Evolutionary conservation across 2,888 invertebrate genomes (phyloP), one percentile per base, ranked within the genome.

Genomic region (Brachypalpus laphriformis): DNA sequence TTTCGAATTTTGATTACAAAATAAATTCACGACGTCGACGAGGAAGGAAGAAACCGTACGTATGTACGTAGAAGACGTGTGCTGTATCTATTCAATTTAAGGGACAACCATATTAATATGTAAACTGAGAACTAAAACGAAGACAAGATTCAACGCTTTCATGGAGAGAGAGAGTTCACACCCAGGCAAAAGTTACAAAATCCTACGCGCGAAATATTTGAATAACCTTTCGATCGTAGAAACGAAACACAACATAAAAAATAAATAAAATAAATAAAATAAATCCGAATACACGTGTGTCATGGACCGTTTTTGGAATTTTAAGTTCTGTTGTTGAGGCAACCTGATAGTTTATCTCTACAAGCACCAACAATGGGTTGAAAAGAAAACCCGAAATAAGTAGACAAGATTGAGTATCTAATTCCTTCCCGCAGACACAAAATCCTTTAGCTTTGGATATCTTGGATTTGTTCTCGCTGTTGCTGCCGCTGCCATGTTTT

Each of bases 1-100:
- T 16, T 75, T 75, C 47, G 85, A 85, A 85, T 85, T 85, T 85
- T 76, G 81, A 85, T 85, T 75, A 85, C 40, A 49, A 75, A 75
- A 75, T 57, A 47, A 63, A 71, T 72, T 72, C 57, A 61, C 37
- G 11, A 5, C 18, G 7, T 14, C 59, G 45, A 66, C 37, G 16
- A 65, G 34, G 47, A 56, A 57, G 34, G 74, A 45, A 56, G 25
- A 37, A 28, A 47, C 14, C 18, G 2, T 14, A 31, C 18, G 61
- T 25, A 18, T 42, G 14, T 20, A 8, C 31, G 18, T 42, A 22
- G 11, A 14, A 22, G 51, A 51, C 25, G 54, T 34, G 54, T 31
- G 54, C 16, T 40, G 25, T 54, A 65, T 65, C 82, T 82, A 78
- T 82, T 78, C 14, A 42, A 54, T 37, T 66, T 68, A 74, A 68